phyloP scores from a whole-genome alignment of 2,113 vertebrate genomes.

The Benitochromis conjunctus region DNA sequence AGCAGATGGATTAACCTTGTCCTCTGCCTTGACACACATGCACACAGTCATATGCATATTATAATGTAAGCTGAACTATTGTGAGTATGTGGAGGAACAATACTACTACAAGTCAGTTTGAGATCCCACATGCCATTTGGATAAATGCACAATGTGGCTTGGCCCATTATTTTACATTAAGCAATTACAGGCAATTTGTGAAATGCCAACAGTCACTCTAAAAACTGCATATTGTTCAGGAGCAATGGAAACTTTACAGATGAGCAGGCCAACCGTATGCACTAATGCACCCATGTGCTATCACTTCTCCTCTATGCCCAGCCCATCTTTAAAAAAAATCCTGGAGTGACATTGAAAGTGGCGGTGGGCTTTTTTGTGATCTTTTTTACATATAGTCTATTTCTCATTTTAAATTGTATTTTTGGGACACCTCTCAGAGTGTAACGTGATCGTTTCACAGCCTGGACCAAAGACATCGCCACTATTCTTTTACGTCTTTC shows the following conservation, averaged over 20 bases:
- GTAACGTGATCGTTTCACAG: not conserved
- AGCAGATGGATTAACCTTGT: slow-evolving; percentile 33
- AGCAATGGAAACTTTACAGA: not conserved
- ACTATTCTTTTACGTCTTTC: not conserved
- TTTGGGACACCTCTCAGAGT: not conserved
- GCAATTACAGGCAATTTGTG: not conserved
- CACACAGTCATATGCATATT: not conserved
- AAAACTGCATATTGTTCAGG: not conserved
- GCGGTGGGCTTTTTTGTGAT: too few species aligned
- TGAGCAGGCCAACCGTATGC: not conserved
- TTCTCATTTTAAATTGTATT: not conserved
- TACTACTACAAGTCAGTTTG: not conserved
- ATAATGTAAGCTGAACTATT: not conserved
- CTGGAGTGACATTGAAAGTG: too few species aligned
- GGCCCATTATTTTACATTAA: not conserved
- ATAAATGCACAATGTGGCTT: not conserved
- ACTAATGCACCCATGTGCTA: not conserved
- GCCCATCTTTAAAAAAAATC: too few species aligned
- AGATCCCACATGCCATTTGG: not conserved
- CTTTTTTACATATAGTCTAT: not conserved
- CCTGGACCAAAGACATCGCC: not conserved
- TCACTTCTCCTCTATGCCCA: not conserved
- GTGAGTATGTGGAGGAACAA: not conserved
- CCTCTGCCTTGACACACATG: not conserved
- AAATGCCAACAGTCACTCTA: not conserved